Conservation (phyloP, 2,797 vertebrate genomes). For the Sparidentex hasta region DNA sequence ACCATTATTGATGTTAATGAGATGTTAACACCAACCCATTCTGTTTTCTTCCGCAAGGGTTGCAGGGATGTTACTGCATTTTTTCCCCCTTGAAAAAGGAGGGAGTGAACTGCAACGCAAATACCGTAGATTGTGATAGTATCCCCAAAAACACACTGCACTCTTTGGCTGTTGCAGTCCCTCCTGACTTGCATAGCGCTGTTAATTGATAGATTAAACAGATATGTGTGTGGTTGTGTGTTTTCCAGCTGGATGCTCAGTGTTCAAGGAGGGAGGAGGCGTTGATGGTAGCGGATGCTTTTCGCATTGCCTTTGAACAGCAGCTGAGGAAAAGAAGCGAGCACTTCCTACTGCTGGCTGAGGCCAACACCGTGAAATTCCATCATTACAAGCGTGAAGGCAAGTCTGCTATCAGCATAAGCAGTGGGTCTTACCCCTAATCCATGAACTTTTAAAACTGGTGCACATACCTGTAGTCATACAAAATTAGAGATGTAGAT, state of each 20-base stretch:
- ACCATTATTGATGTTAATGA: background rate
- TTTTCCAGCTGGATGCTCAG: conserved; percentile 85
- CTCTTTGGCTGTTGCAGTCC: too few relatives aligned
- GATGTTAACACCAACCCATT: background rate
- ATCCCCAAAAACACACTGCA: too few relatives aligned
- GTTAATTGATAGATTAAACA: background rate
- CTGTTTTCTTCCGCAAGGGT: too few relatives aligned
- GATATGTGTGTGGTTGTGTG: conserved; percentile 6
- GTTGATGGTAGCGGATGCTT: conserved; percentile 90
- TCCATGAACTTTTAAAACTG: background rate
- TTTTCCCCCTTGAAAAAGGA: too few relatives aligned
- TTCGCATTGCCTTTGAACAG: conserved; percentile 95
- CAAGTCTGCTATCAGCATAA: conserved; percentile 30
- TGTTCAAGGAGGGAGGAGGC: conserved; percentile 91
- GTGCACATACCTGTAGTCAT: background rate
- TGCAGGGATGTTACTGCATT: too few relatives aligned
- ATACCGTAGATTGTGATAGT: too few relatives aligned
- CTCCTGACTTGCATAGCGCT: background rate
- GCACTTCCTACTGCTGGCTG: conserved; percentile 86
- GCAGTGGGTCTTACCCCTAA: background rate
- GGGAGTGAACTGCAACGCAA: too few relatives aligned
- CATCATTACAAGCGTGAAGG: conserved; percentile 75
- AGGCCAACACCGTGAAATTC: conserved; percentile 80
- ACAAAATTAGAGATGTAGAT: background rate
- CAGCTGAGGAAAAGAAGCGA: conserved; percentile 91